A percentile compares a stretch with the other conserved stretches of the same genome.
Conservation (phyloP, 2,113 vertebrate species). For the Pyrgilauda ruficollis region DNA sequence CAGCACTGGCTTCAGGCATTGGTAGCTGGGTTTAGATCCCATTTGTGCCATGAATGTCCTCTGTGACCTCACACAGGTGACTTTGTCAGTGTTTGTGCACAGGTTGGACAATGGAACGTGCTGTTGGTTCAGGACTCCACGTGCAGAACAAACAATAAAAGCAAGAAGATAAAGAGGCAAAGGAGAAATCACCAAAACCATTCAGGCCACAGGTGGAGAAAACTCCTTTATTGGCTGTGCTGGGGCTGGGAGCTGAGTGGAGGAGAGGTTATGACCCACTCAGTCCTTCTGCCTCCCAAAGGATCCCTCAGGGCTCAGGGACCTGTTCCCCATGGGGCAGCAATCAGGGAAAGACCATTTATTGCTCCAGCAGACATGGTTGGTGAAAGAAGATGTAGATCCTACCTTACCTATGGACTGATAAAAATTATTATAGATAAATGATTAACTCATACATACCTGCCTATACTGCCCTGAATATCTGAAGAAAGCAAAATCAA, state of each 20-base stretch:
- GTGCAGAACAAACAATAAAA: not conserved
- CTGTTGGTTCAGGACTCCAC: not conserved
- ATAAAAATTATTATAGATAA: not conserved
- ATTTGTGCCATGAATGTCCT: not conserved
- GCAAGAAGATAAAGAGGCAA: not conserved
- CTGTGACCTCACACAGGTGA: not conserved
- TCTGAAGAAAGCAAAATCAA: not conserved
- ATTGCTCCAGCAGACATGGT: not conserved
- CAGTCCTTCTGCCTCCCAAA: not conserved
- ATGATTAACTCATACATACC: not conserved
- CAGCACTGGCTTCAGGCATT: not conserved
- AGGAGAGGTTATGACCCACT: not conserved
- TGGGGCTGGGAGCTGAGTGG: not conserved
- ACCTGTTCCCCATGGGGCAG: not conserved
- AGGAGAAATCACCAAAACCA: not conserved
- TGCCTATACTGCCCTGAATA: not conserved
- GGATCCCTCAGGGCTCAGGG: not conserved
- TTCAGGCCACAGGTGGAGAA: not conserved
- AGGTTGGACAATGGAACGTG: not conserved
- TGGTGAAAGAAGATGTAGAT: not conserved
- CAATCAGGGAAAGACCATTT: not conserved
- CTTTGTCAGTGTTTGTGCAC: slow-evolving; percentile 1
- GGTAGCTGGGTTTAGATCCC: not conserved
- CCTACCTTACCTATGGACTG: not conserved
- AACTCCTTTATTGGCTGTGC: not conserved